Percentiles rank a stretch among this genome's conserved stretches.
Evolutionary conservation across 2,797 vertebrate genomes (phyloP).

Genomic region (Xenops minutus): DNA sequence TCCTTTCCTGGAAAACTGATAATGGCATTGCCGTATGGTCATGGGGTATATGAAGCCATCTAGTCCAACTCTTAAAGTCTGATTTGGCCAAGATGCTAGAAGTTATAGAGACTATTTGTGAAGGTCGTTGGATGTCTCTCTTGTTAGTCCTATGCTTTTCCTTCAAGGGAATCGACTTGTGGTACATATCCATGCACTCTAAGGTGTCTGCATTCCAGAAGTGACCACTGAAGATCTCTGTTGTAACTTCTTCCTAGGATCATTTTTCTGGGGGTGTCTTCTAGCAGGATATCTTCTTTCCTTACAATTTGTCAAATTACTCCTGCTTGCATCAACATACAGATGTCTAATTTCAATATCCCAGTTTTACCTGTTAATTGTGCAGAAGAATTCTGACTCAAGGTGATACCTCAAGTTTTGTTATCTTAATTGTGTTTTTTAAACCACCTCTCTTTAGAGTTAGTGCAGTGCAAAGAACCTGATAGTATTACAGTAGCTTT

Average conservation of each 20-base stretch:
- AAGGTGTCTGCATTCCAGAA: not conserved
- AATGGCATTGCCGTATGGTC: not conserved
- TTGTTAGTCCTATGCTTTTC: not conserved
- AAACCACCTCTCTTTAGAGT: not conserved
- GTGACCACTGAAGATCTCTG: not conserved
- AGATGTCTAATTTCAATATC: not conserved
- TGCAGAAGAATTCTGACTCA: not conserved
- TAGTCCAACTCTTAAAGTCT: not conserved
- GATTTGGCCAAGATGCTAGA: not conserved
- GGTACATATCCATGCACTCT: not conserved
- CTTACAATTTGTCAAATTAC: not conserved
- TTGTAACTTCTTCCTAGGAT: not conserved
- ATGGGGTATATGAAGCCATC: not conserved
- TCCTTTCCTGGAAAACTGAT: not conserved
- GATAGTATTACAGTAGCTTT: not conserved
- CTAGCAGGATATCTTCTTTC: not conserved
- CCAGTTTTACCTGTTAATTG: not conserved
- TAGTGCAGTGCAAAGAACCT: not conserved
- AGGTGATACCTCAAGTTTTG: not conserved
- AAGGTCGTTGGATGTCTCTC: not conserved
- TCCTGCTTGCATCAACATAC: not conserved
- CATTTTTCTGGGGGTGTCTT: not conserved
- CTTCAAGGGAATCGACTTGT: not conserved
- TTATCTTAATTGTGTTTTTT: not conserved
- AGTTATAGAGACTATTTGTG: not conserved